Evolutionary conservation across 2,113 vertebrate genomes (phyloP).

Genomic region (Piliocolobus tephrosceles): DNA sequence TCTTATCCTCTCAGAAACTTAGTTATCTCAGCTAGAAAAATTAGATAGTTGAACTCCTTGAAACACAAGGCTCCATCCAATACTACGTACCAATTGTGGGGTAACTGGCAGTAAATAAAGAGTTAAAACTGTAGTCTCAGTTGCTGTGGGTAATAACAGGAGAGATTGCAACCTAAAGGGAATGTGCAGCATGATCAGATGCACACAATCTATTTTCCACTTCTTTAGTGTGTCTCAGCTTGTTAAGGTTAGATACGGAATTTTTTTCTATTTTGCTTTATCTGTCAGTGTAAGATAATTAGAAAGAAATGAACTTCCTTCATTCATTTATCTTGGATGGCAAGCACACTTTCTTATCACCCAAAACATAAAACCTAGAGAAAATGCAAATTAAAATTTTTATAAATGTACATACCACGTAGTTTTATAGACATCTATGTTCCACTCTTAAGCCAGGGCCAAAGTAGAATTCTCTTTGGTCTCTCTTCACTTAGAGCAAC

Average conservation of each 20-base stretch:
- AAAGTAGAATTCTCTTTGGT: slow-evolving; percentile 34
- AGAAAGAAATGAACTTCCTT: neutral
- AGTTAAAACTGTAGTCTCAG: neutral
- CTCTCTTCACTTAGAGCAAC: slow-evolving; percentile 35
- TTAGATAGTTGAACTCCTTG: neutral
- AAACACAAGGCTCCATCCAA: neutral
- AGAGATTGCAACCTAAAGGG: neutral
- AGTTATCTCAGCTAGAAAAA: neutral
- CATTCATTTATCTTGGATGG: neutral
- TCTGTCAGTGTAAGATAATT: neutral
- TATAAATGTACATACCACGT: neutral
- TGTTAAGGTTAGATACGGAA: neutral
- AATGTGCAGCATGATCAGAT: neutral
- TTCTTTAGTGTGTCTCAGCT: neutral
- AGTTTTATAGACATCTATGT: slow-evolving; percentile 26
- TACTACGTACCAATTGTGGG: neutral
- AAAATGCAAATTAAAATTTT: neutral
- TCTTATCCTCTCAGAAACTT: neutral
- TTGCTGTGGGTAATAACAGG: neutral
- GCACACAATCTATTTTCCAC: neutral
- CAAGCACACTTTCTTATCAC: neutral
- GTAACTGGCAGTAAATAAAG: neutral
- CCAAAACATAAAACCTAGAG: neutral
- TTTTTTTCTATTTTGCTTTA: neutral
- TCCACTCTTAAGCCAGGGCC: neutral